phyloP scores from a whole-genome alignment of 2,888 invertebrate species.

The Blera fallax region DNA sequence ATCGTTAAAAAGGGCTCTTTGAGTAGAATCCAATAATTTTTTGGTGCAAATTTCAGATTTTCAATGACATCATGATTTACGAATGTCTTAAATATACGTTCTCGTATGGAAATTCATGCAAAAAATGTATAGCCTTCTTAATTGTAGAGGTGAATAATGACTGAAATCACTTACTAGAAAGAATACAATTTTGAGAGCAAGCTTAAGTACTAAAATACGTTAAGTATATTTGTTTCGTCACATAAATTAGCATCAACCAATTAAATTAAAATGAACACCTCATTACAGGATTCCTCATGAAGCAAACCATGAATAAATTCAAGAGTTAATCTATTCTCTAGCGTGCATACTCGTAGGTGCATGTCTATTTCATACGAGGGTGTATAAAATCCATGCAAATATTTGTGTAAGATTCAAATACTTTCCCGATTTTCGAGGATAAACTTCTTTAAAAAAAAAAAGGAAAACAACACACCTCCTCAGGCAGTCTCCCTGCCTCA shows the following conservation, averaged over 20 bases:
- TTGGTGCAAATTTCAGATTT: too few species aligned
- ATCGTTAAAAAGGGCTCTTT: too few species aligned
- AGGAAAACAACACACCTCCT: constrained; percentile 25
- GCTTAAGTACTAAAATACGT: background rate
- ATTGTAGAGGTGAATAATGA: too few species aligned
- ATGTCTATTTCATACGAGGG: background rate
- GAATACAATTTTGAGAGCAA: background rate
- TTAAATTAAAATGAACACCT: background rate
- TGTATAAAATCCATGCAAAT: constrained; percentile 45
- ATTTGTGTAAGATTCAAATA: constrained; percentile 51
- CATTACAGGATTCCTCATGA: background rate
- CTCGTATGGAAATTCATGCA: too few species aligned
- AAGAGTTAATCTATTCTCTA: background rate
- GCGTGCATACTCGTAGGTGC: background rate
- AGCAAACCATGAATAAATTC: background rate
- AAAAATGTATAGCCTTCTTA: too few species aligned
- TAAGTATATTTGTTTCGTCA: background rate
- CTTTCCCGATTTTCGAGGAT: constrained; percentile 37
- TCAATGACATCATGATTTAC: too few species aligned
- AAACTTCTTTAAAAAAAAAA: constrained; percentile 24
- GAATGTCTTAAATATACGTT: too few species aligned
- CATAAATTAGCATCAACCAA: background rate
- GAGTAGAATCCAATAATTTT: too few species aligned
- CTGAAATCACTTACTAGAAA: too few species aligned
- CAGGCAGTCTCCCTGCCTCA: background rate